phyloP scores from a whole-genome alignment of 1,140 invertebrate species.

The Laodelphax striatellus region DNA sequence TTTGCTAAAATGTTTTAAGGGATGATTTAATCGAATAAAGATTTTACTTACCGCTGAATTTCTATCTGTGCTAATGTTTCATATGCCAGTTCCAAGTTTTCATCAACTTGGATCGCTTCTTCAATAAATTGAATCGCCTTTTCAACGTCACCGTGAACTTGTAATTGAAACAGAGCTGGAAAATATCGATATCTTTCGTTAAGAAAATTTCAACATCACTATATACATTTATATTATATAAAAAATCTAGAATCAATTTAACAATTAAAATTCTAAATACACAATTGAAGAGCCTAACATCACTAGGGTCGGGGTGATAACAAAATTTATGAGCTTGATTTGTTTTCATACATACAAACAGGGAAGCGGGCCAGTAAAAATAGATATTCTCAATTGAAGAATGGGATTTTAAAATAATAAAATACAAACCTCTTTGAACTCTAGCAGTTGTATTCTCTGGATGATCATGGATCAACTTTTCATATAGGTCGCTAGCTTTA shows the following conservation, averaged over 20 bases:
- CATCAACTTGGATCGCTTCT: conserved; percentile 75
- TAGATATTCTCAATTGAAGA: too few species aligned
- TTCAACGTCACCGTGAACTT: conserved; percentile 71
- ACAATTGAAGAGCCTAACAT: too few species aligned
- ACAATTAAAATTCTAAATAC: too few species aligned
- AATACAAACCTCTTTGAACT: conserved; percentile 53
- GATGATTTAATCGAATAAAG: conserved; percentile 1
- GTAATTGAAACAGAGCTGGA: conserved; percentile 53
- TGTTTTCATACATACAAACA: too few species aligned
- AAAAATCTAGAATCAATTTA: too few species aligned
- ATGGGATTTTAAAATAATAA: too few species aligned
- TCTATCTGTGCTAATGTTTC: conserved; percentile 89
- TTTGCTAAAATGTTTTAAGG: too few species aligned
- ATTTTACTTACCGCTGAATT: conserved; percentile 67
- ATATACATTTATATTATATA: too few species aligned
- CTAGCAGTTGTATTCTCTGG: conserved; percentile 73
- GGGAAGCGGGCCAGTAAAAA: too few species aligned
- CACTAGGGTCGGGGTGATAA: too few species aligned
- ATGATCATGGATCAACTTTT: conserved; percentile 68
- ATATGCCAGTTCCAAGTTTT: conserved; percentile 87
- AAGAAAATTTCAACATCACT: not conserved
- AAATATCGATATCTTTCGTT: not conserved
- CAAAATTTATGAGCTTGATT: too few species aligned
- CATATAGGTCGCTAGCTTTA: conserved; percentile 69
- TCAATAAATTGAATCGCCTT: conserved; percentile 65